These are phyloP conservation scores for Melipona bicolor DNA, from an alignment of 2,888 invertebrate species.

Conservation along the genomic window DNA sequence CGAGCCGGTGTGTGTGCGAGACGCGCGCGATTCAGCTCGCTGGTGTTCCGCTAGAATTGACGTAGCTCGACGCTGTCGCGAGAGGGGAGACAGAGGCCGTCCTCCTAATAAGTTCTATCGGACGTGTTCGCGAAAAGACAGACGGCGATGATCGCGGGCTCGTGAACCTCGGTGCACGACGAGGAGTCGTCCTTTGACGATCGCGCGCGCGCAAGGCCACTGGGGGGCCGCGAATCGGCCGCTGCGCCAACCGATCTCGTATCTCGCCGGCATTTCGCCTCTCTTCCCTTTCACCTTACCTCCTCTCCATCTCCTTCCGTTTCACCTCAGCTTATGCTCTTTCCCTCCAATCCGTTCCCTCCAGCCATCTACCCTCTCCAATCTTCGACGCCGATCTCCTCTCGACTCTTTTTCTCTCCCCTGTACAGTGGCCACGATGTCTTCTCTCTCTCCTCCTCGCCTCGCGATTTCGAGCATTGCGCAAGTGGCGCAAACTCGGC, in stretches of 20 bases:
- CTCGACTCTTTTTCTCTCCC: constrained; percentile 25
- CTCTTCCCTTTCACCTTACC: constrained; percentile 65
- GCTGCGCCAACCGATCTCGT: constrained; percentile 58
- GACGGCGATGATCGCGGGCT: too few species aligned
- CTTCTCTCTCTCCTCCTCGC: not conserved
- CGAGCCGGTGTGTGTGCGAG: constrained; percentile 52
- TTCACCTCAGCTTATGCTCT: not conserved
- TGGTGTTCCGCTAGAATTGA: constrained; percentile 28
- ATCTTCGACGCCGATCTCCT: constrained; percentile 11
- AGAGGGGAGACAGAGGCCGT: constrained; percentile 54
- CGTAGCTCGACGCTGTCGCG: constrained; percentile 5
- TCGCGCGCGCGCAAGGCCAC: constrained; percentile 28
- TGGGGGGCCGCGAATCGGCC: constrained; percentile 63
- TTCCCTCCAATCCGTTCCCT: constrained; percentile 4
- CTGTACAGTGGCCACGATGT: not conserved
- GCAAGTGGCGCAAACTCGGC: constrained; percentile 31
- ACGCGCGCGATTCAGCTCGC: constrained; percentile 56
- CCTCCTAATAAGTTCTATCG: constrained; percentile 50
- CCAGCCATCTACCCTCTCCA: constrained; percentile 33
- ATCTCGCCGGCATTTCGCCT: constrained; percentile 62
- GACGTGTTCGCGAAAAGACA: constrained; percentile 23
- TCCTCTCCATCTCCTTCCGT: constrained; percentile 33
- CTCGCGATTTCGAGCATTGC: constrained; percentile 31
- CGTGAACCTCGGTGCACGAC: too few species aligned
- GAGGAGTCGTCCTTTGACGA: too few species aligned